A percentile compares a stretch with the other conserved stretches of the same genome.
phyloP scores from a whole-genome alignment of 1,140 invertebrate species.

The Bombyx mori region DNA sequence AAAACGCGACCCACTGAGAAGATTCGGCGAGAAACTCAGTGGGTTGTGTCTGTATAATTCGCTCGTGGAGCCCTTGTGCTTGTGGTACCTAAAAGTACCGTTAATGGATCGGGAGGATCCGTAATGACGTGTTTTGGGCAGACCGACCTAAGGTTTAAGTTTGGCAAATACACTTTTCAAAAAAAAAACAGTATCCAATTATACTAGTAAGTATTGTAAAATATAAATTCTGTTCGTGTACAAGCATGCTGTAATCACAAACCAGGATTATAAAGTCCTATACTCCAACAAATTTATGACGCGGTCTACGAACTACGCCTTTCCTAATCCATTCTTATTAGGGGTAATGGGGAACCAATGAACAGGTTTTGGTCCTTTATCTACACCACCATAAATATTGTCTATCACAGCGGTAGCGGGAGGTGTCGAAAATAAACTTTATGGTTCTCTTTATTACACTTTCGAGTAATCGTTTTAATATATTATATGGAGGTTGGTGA shows the following conservation, averaged over 20 bases:
- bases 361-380: slow-evolving; percentile 63
- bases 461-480: slow-evolving; percentile 44
- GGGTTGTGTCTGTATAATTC: too few species aligned
- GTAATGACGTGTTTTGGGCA: too few species aligned
- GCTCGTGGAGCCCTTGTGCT: too few species aligned
- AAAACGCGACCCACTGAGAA: too few species aligned
- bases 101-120: too few species aligned
- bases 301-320: slow-evolving; percentile 43
- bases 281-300: slow-evolving; percentile 50
- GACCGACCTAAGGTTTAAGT: too few species aligned
- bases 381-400: slow-evolving; percentile 51
- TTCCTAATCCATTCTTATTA: slow-evolving; percentile 68
- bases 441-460: slow-evolving; percentile 48
- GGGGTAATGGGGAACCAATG: slow-evolving; percentile 64
- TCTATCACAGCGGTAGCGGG: slow-evolving; percentile 48
- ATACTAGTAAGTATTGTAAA: not conserved
- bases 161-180: too few species aligned
- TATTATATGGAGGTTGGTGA: slow-evolving; percentile 12
- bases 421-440: slow-evolving; percentile 59
- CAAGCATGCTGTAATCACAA: slow-evolving; percentile 42
- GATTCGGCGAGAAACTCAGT: too few species aligned
- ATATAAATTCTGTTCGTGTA: slow-evolving; percentile 1
- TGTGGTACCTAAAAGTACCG: too few species aligned
- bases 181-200: not conserved
- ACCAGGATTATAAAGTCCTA: slow-evolving; percentile 54